Base-by-base conservation (phyloP, 2,888 invertebrate genomes). In the Teinopalpus imperialis region DNA sequence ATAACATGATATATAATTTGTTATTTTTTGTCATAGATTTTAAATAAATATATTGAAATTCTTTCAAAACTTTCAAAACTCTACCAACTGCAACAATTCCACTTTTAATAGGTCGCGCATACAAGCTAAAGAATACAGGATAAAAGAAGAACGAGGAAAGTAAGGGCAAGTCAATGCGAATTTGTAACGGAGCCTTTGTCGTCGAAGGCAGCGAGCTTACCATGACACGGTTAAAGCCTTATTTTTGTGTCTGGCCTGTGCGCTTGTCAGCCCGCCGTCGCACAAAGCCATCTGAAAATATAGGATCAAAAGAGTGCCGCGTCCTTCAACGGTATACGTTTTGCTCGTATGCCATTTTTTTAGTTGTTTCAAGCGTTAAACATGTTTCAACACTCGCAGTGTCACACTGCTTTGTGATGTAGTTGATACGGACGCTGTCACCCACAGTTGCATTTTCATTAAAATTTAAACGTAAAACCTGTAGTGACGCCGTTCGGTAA, bases 151-250 rank as follows among this genome's bases (percentile, higher is more conserved):
- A 50, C 61, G 63, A 55, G 63, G 66, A 63, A 65, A 68, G 68
- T 61, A 67, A 70, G 63, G 71, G 71, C 72, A 78, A 81, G 83
- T 83, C 81, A 81, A 81, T 77, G 70, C 64, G 81, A 83, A 83
- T 86, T 85, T 80, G 85, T 81, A 77, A 69, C 75, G 74, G 69
- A 78, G 82, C 83, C 87, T 87, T 87, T 87, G 85, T 81, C 81
- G 87, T 86, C 87, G 82, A 69, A 78, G 70, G 79, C 45, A 46
- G 34, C 86, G 87, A 85, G 87, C 85, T 88, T 87, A 86, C 82
- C 72, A 71, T 86, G 87, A 86, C 87, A 85, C 72, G 83, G 81
- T 81, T 79, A 86, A 87, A 85, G 86, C 87, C 83, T 85, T 85
- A 87, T 87, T 87, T 88, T 87, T 86, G 85, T 78, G 83, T 85